Evolutionary conservation across 2,113 vertebrate species (phyloP), one percentile per base, ranked within the genome.

Genomic region (Stegastes partitus): DNA sequence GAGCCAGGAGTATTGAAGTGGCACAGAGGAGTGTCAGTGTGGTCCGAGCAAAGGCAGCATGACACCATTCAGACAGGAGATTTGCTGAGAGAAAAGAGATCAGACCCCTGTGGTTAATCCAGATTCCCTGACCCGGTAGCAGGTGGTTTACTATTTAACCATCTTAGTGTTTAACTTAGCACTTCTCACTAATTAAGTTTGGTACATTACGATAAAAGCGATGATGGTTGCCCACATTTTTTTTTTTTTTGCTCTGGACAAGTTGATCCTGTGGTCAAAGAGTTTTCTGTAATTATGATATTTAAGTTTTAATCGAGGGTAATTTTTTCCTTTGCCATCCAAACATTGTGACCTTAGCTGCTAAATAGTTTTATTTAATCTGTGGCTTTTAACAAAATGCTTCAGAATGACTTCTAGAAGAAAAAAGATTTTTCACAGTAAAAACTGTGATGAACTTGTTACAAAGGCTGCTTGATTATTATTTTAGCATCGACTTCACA

Each of bases 1-100:
- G 86, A 89, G 51, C 68, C 76, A n/a, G 78, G 77, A 82, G 81
- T 58, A n/a, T 39, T 70, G 65, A 67, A 72, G 76, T 59, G 69
- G 65, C 57, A 10, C 62, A 37, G 61, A 82, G 69, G 72, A 19
- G 79, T 47, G 72, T 73, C 68, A 31, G 12, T 39, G 77, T 81
- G 77, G 68, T 76, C 74, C 57, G 63, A 67, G 72, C n/a, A 42
- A 50, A 78, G 53, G 66, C 82, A 79, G 84, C 45, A 16, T 79
- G 77, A 83, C 73, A 16, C 77, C 51, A 42, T 75, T 85, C 77
- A 89, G 51, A 77, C 64, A 77, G 42, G 57, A 71, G 61, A 71
- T 74, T 66, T 83, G 50, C 57, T 34, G 54, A 86, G 56, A 77
- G 21, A 70, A 74, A 56, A 51, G 34, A 70, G 73, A 85, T 15